phyloP scores from a whole-genome alignment of 2,113 vertebrate genomes.

The Perca flavescens region DNA sequence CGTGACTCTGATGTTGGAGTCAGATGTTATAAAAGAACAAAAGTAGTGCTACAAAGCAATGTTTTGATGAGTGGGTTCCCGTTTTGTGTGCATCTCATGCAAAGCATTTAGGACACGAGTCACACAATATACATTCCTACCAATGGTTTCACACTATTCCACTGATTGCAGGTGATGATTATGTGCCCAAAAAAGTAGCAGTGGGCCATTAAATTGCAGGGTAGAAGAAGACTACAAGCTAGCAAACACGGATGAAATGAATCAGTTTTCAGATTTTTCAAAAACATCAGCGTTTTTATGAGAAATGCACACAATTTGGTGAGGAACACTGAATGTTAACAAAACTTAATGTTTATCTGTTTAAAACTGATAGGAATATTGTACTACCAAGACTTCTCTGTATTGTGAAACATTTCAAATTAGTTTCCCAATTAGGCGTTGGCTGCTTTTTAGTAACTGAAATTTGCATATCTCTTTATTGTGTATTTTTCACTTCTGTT shows the following conservation, averaged over 20 bases:
- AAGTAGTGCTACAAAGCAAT: not conserved
- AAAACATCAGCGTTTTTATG: not conserved
- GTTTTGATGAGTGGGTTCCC: conserved; percentile 10
- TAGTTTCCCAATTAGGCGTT: not conserved
- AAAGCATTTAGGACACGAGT: not conserved
- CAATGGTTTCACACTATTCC: conserved; percentile 46
- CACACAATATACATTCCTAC: conserved; percentile 14
- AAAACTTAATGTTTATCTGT: not conserved
- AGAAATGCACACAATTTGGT: not conserved
- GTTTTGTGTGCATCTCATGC: conserved; percentile 23
- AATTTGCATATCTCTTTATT: not conserved
- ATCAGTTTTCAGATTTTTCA: not conserved
- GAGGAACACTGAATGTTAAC: not conserved
- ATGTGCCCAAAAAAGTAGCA: conserved; percentile 28
- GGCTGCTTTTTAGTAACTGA: not conserved
- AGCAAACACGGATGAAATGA: not conserved
- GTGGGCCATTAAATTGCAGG: conserved; percentile 18
- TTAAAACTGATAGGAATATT: not conserved
- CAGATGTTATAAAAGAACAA: conserved; percentile 8
- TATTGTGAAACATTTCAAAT: not conserved
- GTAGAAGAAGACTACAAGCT: not conserved
- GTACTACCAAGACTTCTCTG: not conserved
- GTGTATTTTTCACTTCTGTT: not conserved
- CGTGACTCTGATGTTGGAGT: conserved; percentile 12
- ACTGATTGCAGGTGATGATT: conserved; percentile 28